Base-by-base conservation (phyloP, 2,888 invertebrate genomes). In the Zootermopsis nevadensis region DNA sequence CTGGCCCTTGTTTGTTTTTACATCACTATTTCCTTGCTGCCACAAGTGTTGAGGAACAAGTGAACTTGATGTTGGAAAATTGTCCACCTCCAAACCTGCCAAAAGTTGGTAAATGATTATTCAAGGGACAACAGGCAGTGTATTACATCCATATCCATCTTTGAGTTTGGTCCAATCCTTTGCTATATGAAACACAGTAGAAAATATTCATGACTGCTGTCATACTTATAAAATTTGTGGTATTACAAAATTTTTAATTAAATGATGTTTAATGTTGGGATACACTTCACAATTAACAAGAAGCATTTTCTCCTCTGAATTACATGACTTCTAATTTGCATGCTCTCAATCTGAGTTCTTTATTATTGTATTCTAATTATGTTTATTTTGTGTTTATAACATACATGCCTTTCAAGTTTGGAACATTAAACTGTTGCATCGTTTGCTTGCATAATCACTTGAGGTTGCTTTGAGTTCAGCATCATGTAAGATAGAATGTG, bases 391-490 rank as follows among this genome's bases (percentile, higher is more conserved):
- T 66, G 27, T 69, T 33, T 22, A 55, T 77, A 30, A 24, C 53
- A 24, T 31, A 77, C 38, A 48, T 55, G 55, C 19, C 30, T 77
- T 77, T 55, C 77, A 77, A 55, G 77, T 31, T 77, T 55, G 77
- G 27, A 77, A 77, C 53, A 77, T 48, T 12, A 30, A 77, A 30
- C 10, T 31, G 3, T 22, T 31, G 55, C 42, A 15, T 30, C 0
- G 22, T 2, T 77, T 48, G 15, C 22, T 42, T 31, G 19, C 22
- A 33, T 53, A 27, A 30, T 77, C 77, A 31, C 31, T 31, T 30
- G 55, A 24, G 24, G 31, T 8, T 27, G 4, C 31, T 31, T 30
- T 22, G 15, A 31, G n/a, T 77, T 77, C 55, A 31, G 31, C 55
- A 24, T 77, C 77, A 22, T 77, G 77, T 1, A 55, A 10, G 31